Conservation (phyloP, 2,888 invertebrate genomes). For the Cotesia congregata region DNA sequence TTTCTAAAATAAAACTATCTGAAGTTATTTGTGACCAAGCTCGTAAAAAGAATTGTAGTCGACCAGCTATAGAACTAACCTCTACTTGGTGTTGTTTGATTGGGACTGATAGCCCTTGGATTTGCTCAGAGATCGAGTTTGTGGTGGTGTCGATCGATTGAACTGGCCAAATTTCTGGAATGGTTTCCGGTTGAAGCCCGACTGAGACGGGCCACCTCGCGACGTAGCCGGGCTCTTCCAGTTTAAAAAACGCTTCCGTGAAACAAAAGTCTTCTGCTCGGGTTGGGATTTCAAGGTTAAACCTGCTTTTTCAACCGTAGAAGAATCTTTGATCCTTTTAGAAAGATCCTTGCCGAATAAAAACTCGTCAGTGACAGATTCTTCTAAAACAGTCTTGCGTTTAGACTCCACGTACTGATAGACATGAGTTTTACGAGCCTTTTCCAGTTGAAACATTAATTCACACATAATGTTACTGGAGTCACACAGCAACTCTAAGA, state of each 20-base stretch:
- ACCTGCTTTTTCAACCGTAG: background rate
- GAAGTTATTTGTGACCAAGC: background rate
- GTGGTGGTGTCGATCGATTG: background rate
- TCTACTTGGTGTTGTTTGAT: background rate
- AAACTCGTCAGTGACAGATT: background rate
- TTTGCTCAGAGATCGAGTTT: background rate
- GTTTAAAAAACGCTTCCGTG: background rate
- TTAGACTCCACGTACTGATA: background rate
- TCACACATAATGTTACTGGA: background rate
- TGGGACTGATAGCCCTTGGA: background rate
- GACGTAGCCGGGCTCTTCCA: background rate
- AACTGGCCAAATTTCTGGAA: background rate
- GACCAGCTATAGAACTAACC: background rate
- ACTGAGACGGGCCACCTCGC: background rate
- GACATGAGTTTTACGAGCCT: background rate
- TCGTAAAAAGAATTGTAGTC: background rate
- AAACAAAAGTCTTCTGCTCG: background rate
- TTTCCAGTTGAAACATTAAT: background rate
- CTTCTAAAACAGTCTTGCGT: background rate
- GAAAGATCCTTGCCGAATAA: background rate
- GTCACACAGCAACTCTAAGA: background rate
- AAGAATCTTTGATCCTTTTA: background rate
- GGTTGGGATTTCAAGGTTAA: background rate
- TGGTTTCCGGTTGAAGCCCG: background rate
- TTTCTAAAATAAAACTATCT: background rate